A percentile compares a stretch with the other conserved stretches of the same genome.
These are phyloP conservation scores for Cotesia chilonis DNA, from an alignment of 1,140 invertebrate species.

Conservation along the genomic window DNA sequence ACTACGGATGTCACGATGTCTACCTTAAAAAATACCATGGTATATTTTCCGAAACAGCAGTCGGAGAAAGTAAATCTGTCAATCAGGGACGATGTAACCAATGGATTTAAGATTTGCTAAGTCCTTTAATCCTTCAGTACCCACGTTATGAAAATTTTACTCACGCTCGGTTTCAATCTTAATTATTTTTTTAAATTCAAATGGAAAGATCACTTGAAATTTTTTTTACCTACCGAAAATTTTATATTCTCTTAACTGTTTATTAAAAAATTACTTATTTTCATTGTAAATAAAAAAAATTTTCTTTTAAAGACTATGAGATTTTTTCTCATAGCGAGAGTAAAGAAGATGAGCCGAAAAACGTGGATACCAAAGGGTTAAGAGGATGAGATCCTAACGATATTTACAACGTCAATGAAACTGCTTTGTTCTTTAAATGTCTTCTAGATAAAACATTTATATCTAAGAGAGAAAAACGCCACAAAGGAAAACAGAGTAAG, in stretches of 20 bases:
- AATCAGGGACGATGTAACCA: slow-evolving; percentile 34
- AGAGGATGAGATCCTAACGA: slow-evolving; percentile 11
- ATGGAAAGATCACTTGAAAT: no score
- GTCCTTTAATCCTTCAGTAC: slow-evolving; percentile 5
- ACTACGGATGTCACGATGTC: no score
- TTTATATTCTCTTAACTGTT: no score
- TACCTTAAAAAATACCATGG: neutral
- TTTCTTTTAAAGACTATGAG: no score
- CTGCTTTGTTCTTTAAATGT: slow-evolving; percentile 16
- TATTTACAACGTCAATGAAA: slow-evolving; percentile 15
- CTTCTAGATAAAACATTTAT: slow-evolving; percentile 19
- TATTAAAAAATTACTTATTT: no score
- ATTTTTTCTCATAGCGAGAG: no score
- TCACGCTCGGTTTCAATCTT: no score
- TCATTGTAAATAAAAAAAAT: no score
- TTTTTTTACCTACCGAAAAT: no score
- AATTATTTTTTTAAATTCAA: no score
- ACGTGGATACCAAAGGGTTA: neutral
- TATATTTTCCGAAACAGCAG: slow-evolving; percentile 39
- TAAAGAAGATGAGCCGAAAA: no score
- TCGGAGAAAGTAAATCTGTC: slow-evolving; percentile 40
- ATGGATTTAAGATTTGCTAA: slow-evolving; percentile 38
- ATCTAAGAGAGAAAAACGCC: slow-evolving; percentile 1
- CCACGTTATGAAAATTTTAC: no score
- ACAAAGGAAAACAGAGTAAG: slow-evolving; percentile 37